These are phyloP conservation scores for Diadophis punctatus DNA, from an alignment of 2,113 vertebrate species.

Conservation along the genomic window DNA sequence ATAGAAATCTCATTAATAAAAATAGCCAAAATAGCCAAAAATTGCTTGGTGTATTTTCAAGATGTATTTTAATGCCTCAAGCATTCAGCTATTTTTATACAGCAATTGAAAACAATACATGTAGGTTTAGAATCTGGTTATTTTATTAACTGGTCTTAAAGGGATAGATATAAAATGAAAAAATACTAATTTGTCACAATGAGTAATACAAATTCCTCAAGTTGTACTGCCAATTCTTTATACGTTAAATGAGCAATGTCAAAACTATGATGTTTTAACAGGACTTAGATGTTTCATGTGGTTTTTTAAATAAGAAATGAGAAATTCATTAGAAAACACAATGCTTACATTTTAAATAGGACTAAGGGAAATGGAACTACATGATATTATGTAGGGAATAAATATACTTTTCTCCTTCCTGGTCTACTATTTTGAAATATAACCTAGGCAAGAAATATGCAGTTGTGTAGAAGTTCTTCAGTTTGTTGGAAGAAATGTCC, in stretches of 20 bases:
- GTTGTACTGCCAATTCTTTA: background rate
- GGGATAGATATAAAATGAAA: background rate
- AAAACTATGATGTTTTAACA: accelerated
- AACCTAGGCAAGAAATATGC: background rate
- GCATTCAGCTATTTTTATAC: conserved; percentile 23
- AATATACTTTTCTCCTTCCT: background rate
- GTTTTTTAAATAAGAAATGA: background rate
- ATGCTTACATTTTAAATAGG: background rate
- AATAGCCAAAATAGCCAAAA: background rate
- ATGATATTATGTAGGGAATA: background rate
- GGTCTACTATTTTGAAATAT: background rate
- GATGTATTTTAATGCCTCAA: conserved; percentile 1
- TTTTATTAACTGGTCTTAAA: background rate
- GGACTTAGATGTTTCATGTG: background rate
- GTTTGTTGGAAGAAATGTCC: too few relatives aligned
- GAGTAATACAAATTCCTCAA: conserved; percentile 9
- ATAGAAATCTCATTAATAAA: background rate
- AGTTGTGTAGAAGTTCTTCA: background rate
- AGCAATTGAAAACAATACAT: conserved; percentile 9
- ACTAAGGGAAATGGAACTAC: background rate
- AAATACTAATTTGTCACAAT: background rate
- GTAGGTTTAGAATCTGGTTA: background rate
- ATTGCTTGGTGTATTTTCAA: background rate
- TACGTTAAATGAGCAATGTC: background rate
- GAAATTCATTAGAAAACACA: background rate